phyloP scores from a whole-genome alignment of 2,797 vertebrate genomes.

The Coreius guichenoti region DNA sequence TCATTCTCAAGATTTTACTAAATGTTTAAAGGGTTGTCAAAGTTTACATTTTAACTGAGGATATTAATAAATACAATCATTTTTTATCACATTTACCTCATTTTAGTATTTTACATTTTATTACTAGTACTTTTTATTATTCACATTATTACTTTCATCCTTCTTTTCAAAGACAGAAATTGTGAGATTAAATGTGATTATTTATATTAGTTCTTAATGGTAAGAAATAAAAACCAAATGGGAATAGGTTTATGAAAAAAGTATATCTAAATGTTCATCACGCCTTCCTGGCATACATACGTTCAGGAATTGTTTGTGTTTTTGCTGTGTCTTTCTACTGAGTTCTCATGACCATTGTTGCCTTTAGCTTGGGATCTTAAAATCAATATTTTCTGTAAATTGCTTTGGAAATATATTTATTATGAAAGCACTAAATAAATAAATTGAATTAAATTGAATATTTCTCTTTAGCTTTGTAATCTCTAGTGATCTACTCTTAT shows the following conservation, averaged over 20 bases:
- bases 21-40: background rate
- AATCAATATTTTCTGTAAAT: background rate
- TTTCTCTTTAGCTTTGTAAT: background rate
- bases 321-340: background rate
- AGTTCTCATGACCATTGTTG: too few relatives aligned
- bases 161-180: background rate
- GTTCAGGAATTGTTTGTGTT: background rate
- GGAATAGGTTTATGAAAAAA: background rate
- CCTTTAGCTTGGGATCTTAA: too few relatives aligned
- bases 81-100: background rate
- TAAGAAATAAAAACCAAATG: background rate
- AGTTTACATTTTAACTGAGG: background rate
- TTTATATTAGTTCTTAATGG: background rate
- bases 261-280: background rate
- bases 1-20: background rate
- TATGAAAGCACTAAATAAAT: background rate
- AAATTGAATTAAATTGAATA: accelerated
- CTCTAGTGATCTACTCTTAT: background rate
- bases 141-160: background rate
- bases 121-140: background rate
- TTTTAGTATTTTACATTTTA: background rate
- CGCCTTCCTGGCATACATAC: background rate
- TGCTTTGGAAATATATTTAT: background rate
- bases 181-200: background rate
- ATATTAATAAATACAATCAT: background rate